Evolutionary conservation across 2,888 invertebrate species (phyloP), one percentile per base, ranked within the genome.

Genomic region (Apoda limacodes): DNA sequence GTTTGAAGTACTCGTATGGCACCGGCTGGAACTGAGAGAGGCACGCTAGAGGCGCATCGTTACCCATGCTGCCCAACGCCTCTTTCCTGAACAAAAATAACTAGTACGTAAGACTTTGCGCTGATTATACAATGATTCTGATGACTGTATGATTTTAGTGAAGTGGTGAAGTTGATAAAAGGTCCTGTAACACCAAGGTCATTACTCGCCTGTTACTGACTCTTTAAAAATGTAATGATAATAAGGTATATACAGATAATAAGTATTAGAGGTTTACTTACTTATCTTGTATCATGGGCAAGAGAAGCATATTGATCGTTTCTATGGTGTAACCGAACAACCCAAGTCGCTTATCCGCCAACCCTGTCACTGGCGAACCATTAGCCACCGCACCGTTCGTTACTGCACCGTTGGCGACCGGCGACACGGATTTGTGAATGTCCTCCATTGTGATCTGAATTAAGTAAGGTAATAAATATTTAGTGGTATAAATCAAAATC

Each of bases 41-140:
- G 55, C 99, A 99, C 5, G 99, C 99, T 45, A 99, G 76, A 0
- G 99, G 98, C 0, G 94, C 93, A 74, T 99, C 99, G 68, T 99
- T 99, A 35, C 99, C 99, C 99, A 99, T 99, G 14, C 98, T 98
- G 30, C 99, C 99, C 12, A 99, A 83, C 1, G 98, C 95, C 82
- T 99, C 98, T 80, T 98, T 98, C 67, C 96, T 97, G 68, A n/a
- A n/a, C n/a, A n/a, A n/a, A n/a, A n/a, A n/a, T n/a, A n/a, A n/a
- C n/a, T n/a, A n/a, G n/a, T n/a, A n/a, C n/a, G n/a, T n/a, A n/a
- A n/a, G n/a, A n/a, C n/a, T n/a, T n/a, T n/a, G n/a, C n/a, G n/a
- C n/a, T n/a, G n/a, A n/a, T n/a, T n/a, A n/a, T n/a, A n/a, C n/a
- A n/a, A n/a, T n/a, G n/a, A n/a, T n/a, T n/a, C n/a, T n/a, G n/a